Evolutionary conservation across 2,888 invertebrate species (phyloP), one percentile per base, ranked within the genome.

Genomic region (Macaria liturata): DNA sequence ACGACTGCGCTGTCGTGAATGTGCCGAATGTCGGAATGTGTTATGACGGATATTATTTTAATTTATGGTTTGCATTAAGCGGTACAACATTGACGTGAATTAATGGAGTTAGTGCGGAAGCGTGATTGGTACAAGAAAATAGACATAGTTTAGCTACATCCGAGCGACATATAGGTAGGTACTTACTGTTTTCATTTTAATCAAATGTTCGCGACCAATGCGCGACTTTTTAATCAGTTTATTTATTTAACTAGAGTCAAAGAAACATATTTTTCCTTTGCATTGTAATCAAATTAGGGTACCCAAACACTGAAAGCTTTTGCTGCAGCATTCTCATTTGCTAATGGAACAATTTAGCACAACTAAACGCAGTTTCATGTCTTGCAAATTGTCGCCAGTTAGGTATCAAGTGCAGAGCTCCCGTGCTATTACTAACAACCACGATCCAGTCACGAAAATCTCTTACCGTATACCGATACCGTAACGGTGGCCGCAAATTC

Each of bases 361-460:
- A 50, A 20, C 42, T 46, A 32, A 34, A 40, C 40, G 34, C 34
- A 46, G 32, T 42, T 42, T 42, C 7, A 52, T 42, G 44, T 37
- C 3, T 50, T n/a, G 32, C 45, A 37, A 34, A 9, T 48, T 20
- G 42, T 65, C 62, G 42, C 32, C 45, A 37, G 49, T 54, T 55
- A 51, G 59, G 59, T 59, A 60, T 54, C 59, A 58, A 59, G 62
- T 57, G 54, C 45, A n/a, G 47, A 58, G 59, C 64, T 66, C 72
- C 69, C 72, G 75, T 81, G 68, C 75, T 78, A 83, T 81, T 80
- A 80, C 72, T 70, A 62, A 64, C 69, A 73, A 70, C 68, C 61
- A 64, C 68, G 71, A 79, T 82, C 76, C 79, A 75, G 81, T 83
- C 79, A 84, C 81, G 81, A 81, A 84, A 81, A 84, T 82, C 75